Base-by-base conservation (phyloP, 1,140 invertebrate species). In the Cydia amplana region DNA sequence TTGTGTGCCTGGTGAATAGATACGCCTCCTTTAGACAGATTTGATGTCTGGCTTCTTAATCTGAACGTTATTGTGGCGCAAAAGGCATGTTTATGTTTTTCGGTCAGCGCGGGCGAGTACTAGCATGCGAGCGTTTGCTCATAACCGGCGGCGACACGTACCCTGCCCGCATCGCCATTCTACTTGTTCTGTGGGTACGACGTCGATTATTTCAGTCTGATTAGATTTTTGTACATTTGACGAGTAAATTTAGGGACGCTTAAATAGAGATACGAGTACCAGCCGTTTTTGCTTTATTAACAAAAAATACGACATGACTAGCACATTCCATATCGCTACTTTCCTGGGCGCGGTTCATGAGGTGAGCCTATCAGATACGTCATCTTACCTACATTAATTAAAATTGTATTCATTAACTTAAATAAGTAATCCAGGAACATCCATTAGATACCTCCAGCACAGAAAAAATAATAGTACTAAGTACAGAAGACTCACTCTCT, bases 371-470 rank as follows among this genome's bases (percentile, higher is more conserved):
- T 70, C 65, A 40, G 65, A 70, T 70, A 20, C 65, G 65, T 70
- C 65, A 70, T 10, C 32, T 4, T 43, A 70, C 28, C 64, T 70
- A 70, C 65, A 36, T 70, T 70, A 70, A 67, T 67, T 67, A 67
- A 67, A 36, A 36, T 70, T 70, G 18, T n/a, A 70, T 70, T 70
- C 28, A 70, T 70, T 70, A 43, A 40, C 32, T 36, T 36, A 43
- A 20, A 70, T 18, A n/a, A 67, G 65, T 18, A 9, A 60, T 60
- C 12, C 20, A 60, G 55, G 16, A 60, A 0, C 7, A 60, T 23
- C 55, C 20, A 12, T 60, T 20, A 60, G 55, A 10, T 60, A 60
- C 20, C 20, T 23, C n/a, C 5, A 23, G 55, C n/a, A n/a, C n/a
- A n/a, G n/a, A n/a, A n/a, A n/a, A n/a, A n/a, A n/a, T n/a, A n/a